phyloP scores from a whole-genome alignment of 2,888 invertebrate genomes.

The Euproctis similis region DNA sequence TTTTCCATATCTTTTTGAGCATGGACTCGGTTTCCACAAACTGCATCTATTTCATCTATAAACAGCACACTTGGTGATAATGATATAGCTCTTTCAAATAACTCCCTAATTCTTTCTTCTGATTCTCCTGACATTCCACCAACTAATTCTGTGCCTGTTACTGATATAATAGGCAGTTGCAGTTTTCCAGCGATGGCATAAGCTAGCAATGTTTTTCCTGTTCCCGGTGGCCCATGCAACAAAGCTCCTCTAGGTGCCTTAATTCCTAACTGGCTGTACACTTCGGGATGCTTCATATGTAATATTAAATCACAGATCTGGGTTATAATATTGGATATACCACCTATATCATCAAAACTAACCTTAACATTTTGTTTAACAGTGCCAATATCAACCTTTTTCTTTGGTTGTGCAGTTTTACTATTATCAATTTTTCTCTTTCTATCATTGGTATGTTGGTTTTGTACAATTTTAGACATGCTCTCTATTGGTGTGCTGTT shows the following conservation, averaged over 20 bases:
- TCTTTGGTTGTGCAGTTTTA: slow-evolving; percentile 39
- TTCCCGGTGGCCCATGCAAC: slow-evolving; percentile 96
- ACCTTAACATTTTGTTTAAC: slow-evolving; percentile 60
- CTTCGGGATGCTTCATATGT: slow-evolving; percentile 92
- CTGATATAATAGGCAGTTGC: slow-evolving; percentile 87
- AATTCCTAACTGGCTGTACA: slow-evolving; percentile 89
- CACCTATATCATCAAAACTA: slow-evolving; percentile 87
- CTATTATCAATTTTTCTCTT: slow-evolving; percentile 54
- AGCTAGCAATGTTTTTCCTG: slow-evolving; percentile 90
- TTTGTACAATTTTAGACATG: slow-evolving; percentile 36
- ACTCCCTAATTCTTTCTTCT: slow-evolving; percentile 91
- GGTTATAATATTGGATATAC: slow-evolving; percentile 83
- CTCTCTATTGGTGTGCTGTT: slow-evolving; percentile 42
- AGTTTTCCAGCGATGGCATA: slow-evolving; percentile 91
- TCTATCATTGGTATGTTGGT: slow-evolving; percentile 42
- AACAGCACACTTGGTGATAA: slow-evolving; percentile 90
- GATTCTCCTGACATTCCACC: slow-evolving; percentile 97
- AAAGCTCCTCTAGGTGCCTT: slow-evolving; percentile 93
- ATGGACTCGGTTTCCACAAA: slow-evolving; percentile 91
- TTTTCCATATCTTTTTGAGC: slow-evolving; percentile 97
- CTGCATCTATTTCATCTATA: slow-evolving; percentile 98
- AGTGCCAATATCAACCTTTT: slow-evolving; percentile 46
- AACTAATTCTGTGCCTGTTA: slow-evolving; percentile 94
- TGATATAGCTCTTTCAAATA: slow-evolving; percentile 89
- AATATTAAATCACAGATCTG: slow-evolving; percentile 84